Evolutionary conservation across 2,888 invertebrate genomes (phyloP).

Genomic region (Orthosia gracilis): DNA sequence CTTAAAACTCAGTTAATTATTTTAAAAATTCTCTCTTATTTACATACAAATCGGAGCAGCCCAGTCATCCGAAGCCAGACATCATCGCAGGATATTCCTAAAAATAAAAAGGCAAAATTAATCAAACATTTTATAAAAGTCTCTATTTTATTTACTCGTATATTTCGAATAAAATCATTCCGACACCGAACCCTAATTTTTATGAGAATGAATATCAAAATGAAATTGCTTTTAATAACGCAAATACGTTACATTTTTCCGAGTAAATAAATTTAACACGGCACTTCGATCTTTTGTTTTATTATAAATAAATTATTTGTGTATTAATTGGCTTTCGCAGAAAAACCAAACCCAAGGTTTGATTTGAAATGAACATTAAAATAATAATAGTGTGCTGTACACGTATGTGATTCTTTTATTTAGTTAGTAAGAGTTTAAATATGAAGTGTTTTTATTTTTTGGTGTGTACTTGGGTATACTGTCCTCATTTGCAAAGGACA

Average conservation of each 20-base stretch:
- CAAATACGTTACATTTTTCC: neutral
- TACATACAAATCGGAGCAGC: constrained; percentile 76
- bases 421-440: no score
- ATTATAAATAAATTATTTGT: no score
- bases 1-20: constrained; percentile 59
- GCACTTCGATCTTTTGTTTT: neutral
- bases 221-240: neutral
- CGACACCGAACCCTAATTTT: neutral
- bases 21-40: constrained; percentile 74
- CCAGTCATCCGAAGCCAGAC: constrained; percentile 76
- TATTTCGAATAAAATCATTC: neutral
- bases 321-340: neutral
- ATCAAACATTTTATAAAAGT: neutral
- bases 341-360: neutral
- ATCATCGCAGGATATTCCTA: constrained; percentile 88
- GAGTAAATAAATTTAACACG: neutral
- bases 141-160: neutral
- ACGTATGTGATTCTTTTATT: no score
- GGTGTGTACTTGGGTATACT: no score
- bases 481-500: no score
- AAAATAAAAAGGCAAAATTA: constrained; percentile 67
- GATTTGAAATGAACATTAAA: neutral
- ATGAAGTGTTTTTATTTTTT: no score
- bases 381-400: no score
- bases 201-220: neutral